Conservation (phyloP, 2,113 vertebrate species). For the Pleuronectes platessa region DNA sequence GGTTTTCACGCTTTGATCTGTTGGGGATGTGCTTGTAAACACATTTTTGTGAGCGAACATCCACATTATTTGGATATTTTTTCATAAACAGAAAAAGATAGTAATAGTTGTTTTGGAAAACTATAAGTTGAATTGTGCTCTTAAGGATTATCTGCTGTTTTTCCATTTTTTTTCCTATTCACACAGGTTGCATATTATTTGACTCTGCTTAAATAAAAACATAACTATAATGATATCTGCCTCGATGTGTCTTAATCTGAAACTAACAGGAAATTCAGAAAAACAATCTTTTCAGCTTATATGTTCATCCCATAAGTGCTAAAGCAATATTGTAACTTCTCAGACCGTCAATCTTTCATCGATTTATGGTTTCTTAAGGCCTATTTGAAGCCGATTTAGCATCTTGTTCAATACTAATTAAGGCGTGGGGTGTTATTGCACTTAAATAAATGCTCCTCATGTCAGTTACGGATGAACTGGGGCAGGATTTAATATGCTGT, state of each 20-base stretch:
- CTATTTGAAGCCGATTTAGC: slow-evolving; percentile 62
- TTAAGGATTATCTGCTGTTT: not conserved
- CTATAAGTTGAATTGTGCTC: not conserved
- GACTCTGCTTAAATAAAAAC: not conserved
- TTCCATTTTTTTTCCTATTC: not conserved
- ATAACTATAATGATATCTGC: not conserved
- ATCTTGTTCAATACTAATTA: slow-evolving; percentile 51
- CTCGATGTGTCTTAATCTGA: not conserved
- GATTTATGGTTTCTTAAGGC: slow-evolving; percentile 45
- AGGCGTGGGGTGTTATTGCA: slow-evolving; percentile 49
- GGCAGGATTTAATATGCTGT: slow-evolving; percentile 45
- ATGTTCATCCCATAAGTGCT: slow-evolving; percentile 44
- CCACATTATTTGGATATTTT: not conserved
- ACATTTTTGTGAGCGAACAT: not conserved
- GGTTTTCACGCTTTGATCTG: not conserved
- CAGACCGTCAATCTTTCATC: slow-evolving; percentile 30
- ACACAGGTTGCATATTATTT: not conserved
- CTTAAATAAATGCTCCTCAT: slow-evolving; percentile 59
- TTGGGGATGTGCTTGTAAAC: not conserved
- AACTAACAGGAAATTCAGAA: slow-evolving; percentile 3
- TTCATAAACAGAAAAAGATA: not conserved
- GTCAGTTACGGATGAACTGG: slow-evolving; percentile 65
- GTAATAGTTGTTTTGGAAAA: not conserved
- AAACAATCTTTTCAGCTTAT: slow-evolving; percentile 12
- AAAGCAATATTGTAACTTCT: slow-evolving; percentile 41